Percentiles rank a stretch among this genome's conserved stretches.
phyloP scores from a whole-genome alignment of 2,888 invertebrate genomes.

The Himalopsyche tibetana region DNA sequence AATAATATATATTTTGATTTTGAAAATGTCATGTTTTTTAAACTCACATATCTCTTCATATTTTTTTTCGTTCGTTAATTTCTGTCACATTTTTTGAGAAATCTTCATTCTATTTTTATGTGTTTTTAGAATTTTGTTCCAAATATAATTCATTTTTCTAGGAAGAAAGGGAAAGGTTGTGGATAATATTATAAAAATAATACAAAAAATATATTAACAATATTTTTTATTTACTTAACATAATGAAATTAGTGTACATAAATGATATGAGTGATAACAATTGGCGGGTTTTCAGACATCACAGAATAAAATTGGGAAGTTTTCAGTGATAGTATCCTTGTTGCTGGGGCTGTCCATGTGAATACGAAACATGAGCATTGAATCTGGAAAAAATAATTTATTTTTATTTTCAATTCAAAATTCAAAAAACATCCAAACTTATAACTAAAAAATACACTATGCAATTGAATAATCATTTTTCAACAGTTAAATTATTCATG shows the following conservation, averaged over 20 bases:
- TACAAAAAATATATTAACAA: neutral
- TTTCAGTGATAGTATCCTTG: slow-evolving; percentile 63
- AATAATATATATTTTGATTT: no score
- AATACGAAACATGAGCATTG: slow-evolving; percentile 72
- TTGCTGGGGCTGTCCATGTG: slow-evolving; percentile 70
- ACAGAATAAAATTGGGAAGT: neutral
- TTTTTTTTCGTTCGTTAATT: no score
- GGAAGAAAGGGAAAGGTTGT: neutral
- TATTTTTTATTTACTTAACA: neutral
- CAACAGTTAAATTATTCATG: no score
- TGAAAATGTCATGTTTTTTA: no score
- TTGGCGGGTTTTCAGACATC: slow-evolving; percentile 1
- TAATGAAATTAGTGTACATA: neutral
- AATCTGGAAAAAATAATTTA: slow-evolving; percentile 68
- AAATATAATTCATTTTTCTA: no score
- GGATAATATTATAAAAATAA: neutral
- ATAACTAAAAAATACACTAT: no score
- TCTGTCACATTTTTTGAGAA: no score
- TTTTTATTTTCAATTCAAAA: neutral
- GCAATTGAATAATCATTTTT: no score
- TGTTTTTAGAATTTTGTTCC: no score
- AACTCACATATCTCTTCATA: no score
- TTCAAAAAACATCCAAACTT: no score
- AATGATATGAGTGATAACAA: neutral
- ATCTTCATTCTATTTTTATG: no score